Conservation (phyloP, 2,797 vertebrate genomes). For the Chromis chromis region DNA sequence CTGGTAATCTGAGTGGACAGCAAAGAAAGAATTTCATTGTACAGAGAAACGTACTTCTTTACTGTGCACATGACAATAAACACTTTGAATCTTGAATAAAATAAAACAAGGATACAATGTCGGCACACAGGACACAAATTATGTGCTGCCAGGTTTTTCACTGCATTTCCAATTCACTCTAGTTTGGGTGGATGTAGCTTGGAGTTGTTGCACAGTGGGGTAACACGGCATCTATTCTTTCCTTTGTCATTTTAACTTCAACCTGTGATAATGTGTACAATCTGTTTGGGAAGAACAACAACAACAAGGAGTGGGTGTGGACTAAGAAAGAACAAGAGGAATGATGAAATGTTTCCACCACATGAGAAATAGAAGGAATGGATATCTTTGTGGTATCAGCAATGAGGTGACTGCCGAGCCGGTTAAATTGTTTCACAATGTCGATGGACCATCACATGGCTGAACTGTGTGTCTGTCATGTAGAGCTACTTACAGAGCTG, state of each 20-base stretch:
- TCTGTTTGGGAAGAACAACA: background rate
- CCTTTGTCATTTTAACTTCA: background rate
- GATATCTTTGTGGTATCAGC: background rate
- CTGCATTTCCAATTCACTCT: too few species aligned
- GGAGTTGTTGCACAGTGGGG: too few species aligned
- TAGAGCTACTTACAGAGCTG: conserved; percentile 88
- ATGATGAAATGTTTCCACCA: background rate
- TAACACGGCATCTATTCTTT: too few species aligned
- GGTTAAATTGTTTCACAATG: background rate
- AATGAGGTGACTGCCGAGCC: background rate
- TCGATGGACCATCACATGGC: background rate
- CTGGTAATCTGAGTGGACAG: too few species aligned
- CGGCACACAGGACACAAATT: background rate
- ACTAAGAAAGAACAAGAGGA: background rate
- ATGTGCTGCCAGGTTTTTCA: background rate
- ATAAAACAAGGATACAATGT: background rate
- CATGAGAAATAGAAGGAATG: background rate
- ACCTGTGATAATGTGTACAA: background rate
- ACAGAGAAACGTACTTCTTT: too few species aligned
- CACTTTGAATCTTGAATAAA: too few species aligned
- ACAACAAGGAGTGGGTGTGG: background rate
- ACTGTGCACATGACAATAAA: too few species aligned
- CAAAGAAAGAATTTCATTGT: too few species aligned
- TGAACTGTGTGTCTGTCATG: background rate
- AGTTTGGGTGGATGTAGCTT: too few species aligned